These are phyloP conservation scores for Momotus momota DNA, from an alignment of 2,797 vertebrate species.

Conservation along the genomic window DNA sequence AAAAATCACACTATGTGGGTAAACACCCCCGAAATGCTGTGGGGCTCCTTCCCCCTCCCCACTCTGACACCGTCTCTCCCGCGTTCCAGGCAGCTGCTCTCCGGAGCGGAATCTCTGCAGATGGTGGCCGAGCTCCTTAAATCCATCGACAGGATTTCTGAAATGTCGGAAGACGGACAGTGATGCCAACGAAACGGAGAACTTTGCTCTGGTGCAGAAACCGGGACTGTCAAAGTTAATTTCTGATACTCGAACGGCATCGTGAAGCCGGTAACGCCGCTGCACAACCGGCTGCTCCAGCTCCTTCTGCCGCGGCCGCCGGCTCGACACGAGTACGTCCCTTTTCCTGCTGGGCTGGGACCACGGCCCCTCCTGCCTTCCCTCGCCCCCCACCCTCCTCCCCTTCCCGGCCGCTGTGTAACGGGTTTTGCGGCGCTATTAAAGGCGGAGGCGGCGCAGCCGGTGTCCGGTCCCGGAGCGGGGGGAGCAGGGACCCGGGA, in stretches of 20 bases:
- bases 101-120: constrained; percentile 81
- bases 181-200: not conserved
- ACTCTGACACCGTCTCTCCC: rapidly evolving
- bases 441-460: not conserved
- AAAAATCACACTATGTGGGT: no score
- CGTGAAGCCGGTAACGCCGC: not conserved
- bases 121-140: constrained; percentile 83
- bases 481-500: not conserved
- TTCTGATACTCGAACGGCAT: not conserved
- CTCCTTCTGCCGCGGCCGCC: no score
- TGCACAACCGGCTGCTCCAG: not conserved
- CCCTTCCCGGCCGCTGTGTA: not conserved
- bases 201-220: not conserved
- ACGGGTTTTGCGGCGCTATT: not conserved
- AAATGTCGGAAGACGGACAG: constrained; percentile 24
- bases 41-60: not conserved
- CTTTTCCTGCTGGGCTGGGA: no score
- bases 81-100: constrained; percentile 76
- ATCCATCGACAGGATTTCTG: constrained; percentile 85
- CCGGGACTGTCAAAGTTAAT: not conserved
- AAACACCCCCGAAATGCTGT: rapidly evolving
- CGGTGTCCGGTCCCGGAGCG: not conserved
- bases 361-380: no score
- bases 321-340: no score
- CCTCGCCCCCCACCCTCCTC: no score